A percentile compares a stretch with the other conserved stretches of the same genome.
Conservation (phyloP, 2,113 vertebrate species). For the Siniperca chuatsi region DNA sequence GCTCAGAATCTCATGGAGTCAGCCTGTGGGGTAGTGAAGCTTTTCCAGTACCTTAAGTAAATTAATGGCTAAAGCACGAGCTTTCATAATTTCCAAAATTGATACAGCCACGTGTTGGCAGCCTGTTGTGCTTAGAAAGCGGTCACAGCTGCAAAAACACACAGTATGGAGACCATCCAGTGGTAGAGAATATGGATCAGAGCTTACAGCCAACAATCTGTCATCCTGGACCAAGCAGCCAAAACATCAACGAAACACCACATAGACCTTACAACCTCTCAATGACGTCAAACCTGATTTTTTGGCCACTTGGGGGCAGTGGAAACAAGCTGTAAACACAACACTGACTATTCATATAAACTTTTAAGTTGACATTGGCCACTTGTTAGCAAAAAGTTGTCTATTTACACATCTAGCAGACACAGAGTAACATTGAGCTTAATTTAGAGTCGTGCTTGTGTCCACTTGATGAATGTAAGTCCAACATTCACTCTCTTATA, state of each 20-base stretch:
- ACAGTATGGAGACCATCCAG: not conserved
- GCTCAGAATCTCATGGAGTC: slow-evolving; percentile 44
- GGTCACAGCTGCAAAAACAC: not conserved
- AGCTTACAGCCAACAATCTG: not conserved
- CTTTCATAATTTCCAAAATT: slow-evolving; percentile 2
- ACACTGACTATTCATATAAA: not conserved
- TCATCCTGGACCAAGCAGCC: not conserved
- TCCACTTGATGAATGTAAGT: not conserved
- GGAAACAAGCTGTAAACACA: not conserved
- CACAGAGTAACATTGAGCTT: not conserved
- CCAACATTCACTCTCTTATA: not conserved
- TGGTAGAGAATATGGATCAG: not conserved
- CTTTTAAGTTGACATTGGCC: not conserved
- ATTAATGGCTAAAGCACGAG: slow-evolving; percentile 14
- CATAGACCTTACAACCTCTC: not conserved
- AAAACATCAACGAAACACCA: not conserved
- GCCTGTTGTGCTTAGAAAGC: slow-evolving; percentile 12
- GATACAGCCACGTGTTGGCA: slow-evolving; percentile 12
- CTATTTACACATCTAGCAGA: not conserved
- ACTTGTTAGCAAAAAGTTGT: not conserved
- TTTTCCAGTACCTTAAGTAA: slow-evolving; percentile 20
- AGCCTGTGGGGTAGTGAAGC: slow-evolving; percentile 14
- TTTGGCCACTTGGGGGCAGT: not conserved
- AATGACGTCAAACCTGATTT: not conserved
- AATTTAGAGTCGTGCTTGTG: not conserved